These are phyloP conservation scores for Thunnus maccoyii DNA, from an alignment of 2,113 vertebrate genomes.

Conservation along the genomic window DNA sequence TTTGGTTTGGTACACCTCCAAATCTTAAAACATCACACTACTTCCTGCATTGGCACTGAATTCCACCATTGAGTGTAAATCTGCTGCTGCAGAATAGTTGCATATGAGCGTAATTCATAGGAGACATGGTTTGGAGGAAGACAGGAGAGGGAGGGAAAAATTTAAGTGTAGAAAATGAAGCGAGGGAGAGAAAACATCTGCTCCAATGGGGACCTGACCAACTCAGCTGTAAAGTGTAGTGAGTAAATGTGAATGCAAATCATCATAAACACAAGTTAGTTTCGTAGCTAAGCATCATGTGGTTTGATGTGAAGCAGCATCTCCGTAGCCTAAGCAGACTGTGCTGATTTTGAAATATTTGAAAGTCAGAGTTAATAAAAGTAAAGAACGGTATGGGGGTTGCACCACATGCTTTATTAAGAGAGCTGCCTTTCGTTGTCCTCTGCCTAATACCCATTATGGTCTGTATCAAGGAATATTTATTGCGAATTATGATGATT, in stretches of 20 bases:
- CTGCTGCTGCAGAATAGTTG: constrained; percentile 20
- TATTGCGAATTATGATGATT: constrained; percentile 58
- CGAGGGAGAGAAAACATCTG: constrained; percentile 21
- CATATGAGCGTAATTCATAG: constrained; percentile 12
- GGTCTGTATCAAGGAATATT: constrained; percentile 48
- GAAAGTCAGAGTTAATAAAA: constrained; percentile 29
- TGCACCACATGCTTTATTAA: neutral
- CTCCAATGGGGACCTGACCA: constrained; percentile 9
- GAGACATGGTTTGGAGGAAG: constrained; percentile 11
- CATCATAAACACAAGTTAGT: constrained; percentile 18
- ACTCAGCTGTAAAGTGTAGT: neutral
- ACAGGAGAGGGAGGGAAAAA: constrained; percentile 1
- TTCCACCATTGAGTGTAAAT: constrained; percentile 15
- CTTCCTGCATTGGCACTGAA: constrained; percentile 3
- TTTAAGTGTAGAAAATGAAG: constrained; percentile 13
- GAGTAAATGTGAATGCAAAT: constrained; percentile 50
- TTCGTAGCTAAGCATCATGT: constrained; percentile 27
- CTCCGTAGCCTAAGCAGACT: constrained; percentile 15
- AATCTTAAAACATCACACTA: neutral
- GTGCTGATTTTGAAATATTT: constrained; percentile 34
- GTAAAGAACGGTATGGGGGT: neutral
- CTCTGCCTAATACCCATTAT: constrained; percentile 1
- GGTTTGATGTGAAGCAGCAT: constrained; percentile 38
- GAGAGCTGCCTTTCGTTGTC: constrained; percentile 56
- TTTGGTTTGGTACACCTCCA: no score